Base-by-base conservation (phyloP, 2,113 vertebrate genomes). In the Caranx ignobilis region DNA sequence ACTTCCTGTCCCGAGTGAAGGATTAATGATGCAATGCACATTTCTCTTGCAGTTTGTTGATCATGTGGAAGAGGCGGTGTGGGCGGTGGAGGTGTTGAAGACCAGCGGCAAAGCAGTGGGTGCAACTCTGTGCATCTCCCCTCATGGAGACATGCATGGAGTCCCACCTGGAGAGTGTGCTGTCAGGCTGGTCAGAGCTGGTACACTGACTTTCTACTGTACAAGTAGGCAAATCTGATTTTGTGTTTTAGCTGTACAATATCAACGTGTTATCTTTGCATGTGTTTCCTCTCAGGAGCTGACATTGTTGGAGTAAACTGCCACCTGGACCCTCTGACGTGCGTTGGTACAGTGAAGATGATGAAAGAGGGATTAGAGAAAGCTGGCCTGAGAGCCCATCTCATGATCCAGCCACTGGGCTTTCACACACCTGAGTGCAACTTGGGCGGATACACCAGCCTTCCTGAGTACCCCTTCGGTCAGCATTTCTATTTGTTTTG, bases 391-490 rank as follows among this genome's bases (percentile, higher is more conserved):
- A 97, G 97, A 87, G 97, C 96, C 10, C 92, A 97, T 67, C 92
- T 97, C 79, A 97, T 99, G 96, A 88, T 92, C 60, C 97, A 98
- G 71, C 97, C 97, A 1, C 93, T 98, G 90, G 97, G 96, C 60
- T 97, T 93, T 89, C 97, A 98, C 81, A 98, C 97, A 8, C 97
- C 97, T 0, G 97, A 97, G 64, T 97, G 97, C 35, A 92, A 94
- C 91, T 95, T 96, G 39, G 96, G 96, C 72, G 97, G 97, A 2
- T 98, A 98, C 81, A 95, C 96, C 39, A 96, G 96, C 81, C 96
- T 98, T 48, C 96, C 97, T 0, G 97, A 99, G 89, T 98, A 96
- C 92, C 97, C 97, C 4, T 99, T 98, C 74, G 97, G 97, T 99
- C 94, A 55, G 79, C n/a, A 34, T 68, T 39, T 31, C 5, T 35